Evolutionary conservation across 2,113 vertebrate species (phyloP), one percentile per base, ranked within the genome.

Genomic region (Hippocampus comes): DNA sequence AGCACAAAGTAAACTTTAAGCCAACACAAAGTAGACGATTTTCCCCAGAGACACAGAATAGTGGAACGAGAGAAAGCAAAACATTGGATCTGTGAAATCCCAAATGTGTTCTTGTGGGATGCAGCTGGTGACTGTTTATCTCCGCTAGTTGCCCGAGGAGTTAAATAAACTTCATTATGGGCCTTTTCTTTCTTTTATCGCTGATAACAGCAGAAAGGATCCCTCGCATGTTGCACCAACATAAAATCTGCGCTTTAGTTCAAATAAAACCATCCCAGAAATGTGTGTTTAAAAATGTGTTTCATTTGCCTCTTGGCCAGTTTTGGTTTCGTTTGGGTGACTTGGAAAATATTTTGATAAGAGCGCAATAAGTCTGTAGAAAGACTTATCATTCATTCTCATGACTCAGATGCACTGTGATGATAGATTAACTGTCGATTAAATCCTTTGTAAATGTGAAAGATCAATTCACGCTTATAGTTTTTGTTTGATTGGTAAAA

Each of bases 91-190:
- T 88, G 85, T 86, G 82, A 86, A 85, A 86, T 83, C 83, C 78
- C 72, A 84, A 86, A 84, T 79, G 85, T 76, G 57, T 78, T 84
- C 82, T 81, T n/a, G 76, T 82, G 78, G 72, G 74, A 67, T 79
- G 82, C 84, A 89, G 88, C 87, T 90, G 86, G 63, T 84, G 74
- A 83, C 79, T 70, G 80, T 86, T 86, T 86, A 84, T 84, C 83
- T 86, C 82, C 82, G 12, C 17, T 56, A 74, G 74, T 60, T 87
- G 87, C 89, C 78, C 10, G 82, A 86, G 88, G 88, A 88, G 83
- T 86, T 87, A 76, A 83, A 82, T 83, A 86, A 87, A 87, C 82
- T 89, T 90, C 81, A 88, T 85, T 86, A 82, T 80, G 27, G 14
- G 12, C 41, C 38, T 84, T 79, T 73, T 23, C 63, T 70, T 2